Base-by-base conservation (phyloP, 2,888 invertebrate species). In the Hanleya hanleyi region DNA sequence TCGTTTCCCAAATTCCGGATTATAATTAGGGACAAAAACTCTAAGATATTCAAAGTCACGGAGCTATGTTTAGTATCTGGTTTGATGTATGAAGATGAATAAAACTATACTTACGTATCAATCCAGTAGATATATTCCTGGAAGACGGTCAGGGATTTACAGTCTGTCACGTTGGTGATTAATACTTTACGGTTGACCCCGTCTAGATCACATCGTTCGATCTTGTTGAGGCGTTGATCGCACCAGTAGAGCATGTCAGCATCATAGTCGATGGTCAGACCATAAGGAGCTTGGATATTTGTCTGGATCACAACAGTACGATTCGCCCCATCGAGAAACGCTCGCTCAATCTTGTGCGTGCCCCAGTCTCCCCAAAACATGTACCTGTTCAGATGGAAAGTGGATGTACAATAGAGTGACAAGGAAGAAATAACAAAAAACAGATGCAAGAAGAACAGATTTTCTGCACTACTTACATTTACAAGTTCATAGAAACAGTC, bases 241-340 rank as follows among this genome's bases (percentile, higher is more conserved):
- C 95, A 95, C 95, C 97, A 97, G 88, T 96, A 97, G 6, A 97
- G 92, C 69, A 94, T 93, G 70, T 93, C 93, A 47, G 93, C 92
- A 0, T 92, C 92, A 66, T 84, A 84, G 89, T 97, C 97, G 15
- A 97, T 93, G 0, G 96, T 95, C 47, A 97, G 90, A 1, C 96
- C 96, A 86, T 95, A 96, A 0, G 96, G 97, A 5, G 75, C 69
- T 5, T 66, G 50, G 38, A 82, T 74, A 0, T 67, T 70, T 6
- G 12, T 61, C 62, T 79, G 76, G 36, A 86, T 73, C 29, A 85
- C 93, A 0, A 93, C 90, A 73, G 92, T 93, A 32, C 95, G 92
- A 69, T 93, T 92, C 0, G 94, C 93, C 1, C 97, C 97, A 86
- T 97, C 97, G 77, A 97, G 90, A 74, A 93, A 92, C 7, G 95